Percentiles rank a stretch among this genome's conserved stretches.
phyloP scores from a whole-genome alignment of 1,140 invertebrate genomes.

The Aphelenchoides avenae region DNA sequence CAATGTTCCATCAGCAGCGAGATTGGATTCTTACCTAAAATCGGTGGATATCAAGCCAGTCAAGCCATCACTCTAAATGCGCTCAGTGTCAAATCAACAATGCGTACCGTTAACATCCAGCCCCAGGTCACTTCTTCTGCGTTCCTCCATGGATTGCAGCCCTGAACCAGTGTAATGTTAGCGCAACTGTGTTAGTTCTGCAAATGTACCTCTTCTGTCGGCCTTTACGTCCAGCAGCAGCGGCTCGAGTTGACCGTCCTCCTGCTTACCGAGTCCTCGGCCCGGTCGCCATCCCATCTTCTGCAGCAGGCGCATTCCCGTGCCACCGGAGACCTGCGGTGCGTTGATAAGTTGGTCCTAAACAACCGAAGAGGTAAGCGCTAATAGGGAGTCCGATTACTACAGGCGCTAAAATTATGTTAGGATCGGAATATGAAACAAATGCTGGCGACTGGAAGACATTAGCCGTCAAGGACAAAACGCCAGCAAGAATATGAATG shows the following conservation, averaged over 20 bases:
- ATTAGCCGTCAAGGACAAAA: too few species aligned
- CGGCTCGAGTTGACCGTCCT: constrained; percentile 81
- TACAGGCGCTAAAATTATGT: too few species aligned
- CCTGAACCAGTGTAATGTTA: too few species aligned
- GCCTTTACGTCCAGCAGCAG: constrained; percentile 84
- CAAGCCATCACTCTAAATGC: too few species aligned
- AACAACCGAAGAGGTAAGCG: too few species aligned
- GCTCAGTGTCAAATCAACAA: too few species aligned
- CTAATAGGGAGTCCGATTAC: too few species aligned
- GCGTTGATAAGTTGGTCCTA: constrained; percentile 80
- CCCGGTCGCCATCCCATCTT: constrained; percentile 98
- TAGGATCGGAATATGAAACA: too few species aligned
- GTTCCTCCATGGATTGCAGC: constrained; percentile 12
- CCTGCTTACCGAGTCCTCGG: constrained; percentile 86
- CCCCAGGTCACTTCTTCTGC: constrained; percentile 15
- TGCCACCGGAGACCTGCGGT: constrained; percentile 80
- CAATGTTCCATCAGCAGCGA: constrained; percentile 86
- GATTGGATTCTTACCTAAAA: constrained; percentile 73
- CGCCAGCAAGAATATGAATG: too few species aligned
- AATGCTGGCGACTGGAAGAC: too few species aligned
- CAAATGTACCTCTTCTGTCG: constrained; percentile 89
- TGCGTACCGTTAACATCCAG: constrained; percentile 23
- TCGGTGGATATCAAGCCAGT: too few species aligned
- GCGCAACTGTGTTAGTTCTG: too few species aligned
- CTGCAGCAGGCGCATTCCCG: constrained; percentile 91